Evolutionary conservation across 2,888 invertebrate genomes (phyloP).

Genomic region (Acrobasis consociella): DNA sequence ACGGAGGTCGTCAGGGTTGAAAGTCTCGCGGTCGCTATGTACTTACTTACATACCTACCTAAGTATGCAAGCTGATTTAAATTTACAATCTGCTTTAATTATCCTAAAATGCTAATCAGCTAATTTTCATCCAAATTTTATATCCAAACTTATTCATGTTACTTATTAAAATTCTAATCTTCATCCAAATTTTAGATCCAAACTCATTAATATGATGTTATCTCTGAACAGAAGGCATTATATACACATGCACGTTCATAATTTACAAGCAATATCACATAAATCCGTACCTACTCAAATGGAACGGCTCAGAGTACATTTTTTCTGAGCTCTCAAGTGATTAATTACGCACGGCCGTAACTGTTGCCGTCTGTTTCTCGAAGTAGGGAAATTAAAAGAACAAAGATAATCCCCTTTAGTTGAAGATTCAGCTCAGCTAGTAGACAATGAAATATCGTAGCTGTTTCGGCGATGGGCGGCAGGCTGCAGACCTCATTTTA

Average conservation of each 20-base stretch:
- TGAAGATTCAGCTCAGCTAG: conserved; percentile 47
- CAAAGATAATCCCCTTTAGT: conserved; percentile 43
- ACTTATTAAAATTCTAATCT: too few species aligned
- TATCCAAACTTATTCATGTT: too few species aligned
- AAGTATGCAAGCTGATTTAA: too few species aligned
- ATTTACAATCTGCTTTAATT: too few species aligned
- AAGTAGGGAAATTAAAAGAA: conserved; percentile 30
- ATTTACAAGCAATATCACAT: background rate
- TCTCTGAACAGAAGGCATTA: background rate
- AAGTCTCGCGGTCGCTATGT: too few species aligned
- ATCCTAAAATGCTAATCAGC: too few species aligned
- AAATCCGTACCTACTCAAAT: background rate
- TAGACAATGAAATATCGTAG: conserved; percentile 53
- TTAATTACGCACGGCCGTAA: conserved; percentile 6
- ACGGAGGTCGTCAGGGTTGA: too few species aligned
- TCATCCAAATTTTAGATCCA: too few species aligned
- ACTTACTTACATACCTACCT: too few species aligned
- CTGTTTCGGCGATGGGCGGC: conserved; percentile 45
- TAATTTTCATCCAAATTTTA: too few species aligned
- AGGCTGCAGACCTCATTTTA: conserved; percentile 49
- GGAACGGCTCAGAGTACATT: background rate
- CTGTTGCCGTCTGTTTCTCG: conserved; percentile 10
- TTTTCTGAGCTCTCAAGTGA: conserved; percentile 5
- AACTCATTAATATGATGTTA: background rate
- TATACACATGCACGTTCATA: background rate